A percentile compares a stretch with the other conserved stretches of the same genome.
phyloP scores from a whole-genome alignment of 1,140 invertebrate genomes.

The Lucilia sericata region DNA sequence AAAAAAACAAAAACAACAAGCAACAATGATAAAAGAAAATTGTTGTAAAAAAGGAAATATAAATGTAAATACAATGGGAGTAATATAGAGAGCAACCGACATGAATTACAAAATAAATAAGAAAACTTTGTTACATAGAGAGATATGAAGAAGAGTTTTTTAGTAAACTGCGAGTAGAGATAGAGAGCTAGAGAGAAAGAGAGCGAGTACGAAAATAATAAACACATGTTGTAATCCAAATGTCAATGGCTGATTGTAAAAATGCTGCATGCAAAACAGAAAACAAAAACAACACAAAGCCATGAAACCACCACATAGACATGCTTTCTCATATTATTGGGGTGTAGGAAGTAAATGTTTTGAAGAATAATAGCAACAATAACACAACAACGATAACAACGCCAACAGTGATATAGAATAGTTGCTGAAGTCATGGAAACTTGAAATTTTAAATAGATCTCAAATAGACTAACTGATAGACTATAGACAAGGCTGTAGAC shows the following conservation, averaged over 20 bases:
- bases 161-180: neutral
- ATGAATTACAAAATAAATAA: neutral
- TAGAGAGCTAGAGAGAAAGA: neutral
- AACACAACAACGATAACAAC: too few relatives aligned
- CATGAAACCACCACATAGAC: too few relatives aligned
- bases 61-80: neutral
- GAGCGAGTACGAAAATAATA: neutral
- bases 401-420: too few relatives aligned
- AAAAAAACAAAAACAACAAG: neutral
- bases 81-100: neutral
- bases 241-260: constrained; percentile 2
- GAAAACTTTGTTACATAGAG: neutral
- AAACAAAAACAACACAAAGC: too few relatives aligned
- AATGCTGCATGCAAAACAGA: neutral
- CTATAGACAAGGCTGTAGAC: too few relatives aligned
- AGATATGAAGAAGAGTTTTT: too few relatives aligned
- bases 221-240: neutral
- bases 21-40: neutral
- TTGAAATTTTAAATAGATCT: too few relatives aligned
- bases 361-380: too few relatives aligned
- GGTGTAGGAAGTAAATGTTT: too few relatives aligned
- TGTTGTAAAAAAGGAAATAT: neutral
- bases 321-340: too few relatives aligned
- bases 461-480: too few relatives aligned
- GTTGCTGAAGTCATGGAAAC: too few relatives aligned